Conservation (phyloP, 2,797 vertebrate genomes). For the Apogon talboti region DNA sequence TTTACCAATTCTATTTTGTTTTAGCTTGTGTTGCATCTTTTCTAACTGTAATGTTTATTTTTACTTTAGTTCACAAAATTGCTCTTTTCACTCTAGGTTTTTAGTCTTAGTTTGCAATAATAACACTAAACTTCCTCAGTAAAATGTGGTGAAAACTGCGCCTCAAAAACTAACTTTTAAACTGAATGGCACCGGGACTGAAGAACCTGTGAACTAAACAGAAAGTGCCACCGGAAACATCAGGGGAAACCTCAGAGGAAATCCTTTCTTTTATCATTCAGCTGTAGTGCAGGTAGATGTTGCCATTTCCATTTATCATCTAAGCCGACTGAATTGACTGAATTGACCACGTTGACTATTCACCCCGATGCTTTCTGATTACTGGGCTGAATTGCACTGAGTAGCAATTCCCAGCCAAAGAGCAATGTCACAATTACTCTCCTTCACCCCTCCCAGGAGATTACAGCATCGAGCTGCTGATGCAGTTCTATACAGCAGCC, state of each 20-base stretch:
- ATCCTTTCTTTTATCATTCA: constrained; percentile 22
- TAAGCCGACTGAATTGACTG: constrained; percentile 39
- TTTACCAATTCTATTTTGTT: too few species aligned
- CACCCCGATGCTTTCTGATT: constrained; percentile 63
- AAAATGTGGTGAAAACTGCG: background rate
- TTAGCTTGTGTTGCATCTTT: too few species aligned
- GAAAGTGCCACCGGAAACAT: background rate
- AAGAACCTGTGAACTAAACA: background rate
- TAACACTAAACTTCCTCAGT: background rate
- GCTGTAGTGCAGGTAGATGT: constrained; percentile 20
- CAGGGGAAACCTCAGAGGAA: constrained; percentile 1
- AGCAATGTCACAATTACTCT: constrained; percentile 76
- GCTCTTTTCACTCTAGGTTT: too few species aligned
- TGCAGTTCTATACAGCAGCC: constrained; percentile 58
- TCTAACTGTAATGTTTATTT: too few species aligned
- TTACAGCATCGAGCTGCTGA: constrained; percentile 73
- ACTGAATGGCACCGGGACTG: background rate
- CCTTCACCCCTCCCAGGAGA: constrained; percentile 56
- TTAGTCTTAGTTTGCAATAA: too few species aligned
- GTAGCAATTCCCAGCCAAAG: constrained; percentile 67
- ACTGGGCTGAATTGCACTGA: constrained; percentile 62
- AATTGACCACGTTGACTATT: constrained; percentile 57
- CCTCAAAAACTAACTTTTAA: background rate
- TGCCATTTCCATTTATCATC: constrained; percentile 60
- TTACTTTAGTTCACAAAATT: too few species aligned